Evolutionary conservation across 2,113 vertebrate genomes (phyloP).

Genomic region (Dendropsophus ebraccatus): DNA sequence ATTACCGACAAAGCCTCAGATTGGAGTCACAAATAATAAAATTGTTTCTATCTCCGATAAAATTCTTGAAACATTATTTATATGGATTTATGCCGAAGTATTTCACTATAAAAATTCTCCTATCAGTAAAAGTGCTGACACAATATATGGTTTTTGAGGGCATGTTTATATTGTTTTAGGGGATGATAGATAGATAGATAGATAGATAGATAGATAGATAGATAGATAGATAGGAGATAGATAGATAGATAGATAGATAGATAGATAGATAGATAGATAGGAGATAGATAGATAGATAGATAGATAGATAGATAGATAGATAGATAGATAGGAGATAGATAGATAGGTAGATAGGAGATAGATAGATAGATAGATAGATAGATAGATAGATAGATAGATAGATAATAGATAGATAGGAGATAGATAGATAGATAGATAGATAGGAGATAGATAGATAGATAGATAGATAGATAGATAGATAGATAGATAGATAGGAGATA

Average conservation of each 20-base stretch:
- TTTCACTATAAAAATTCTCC: conserved; percentile 20
- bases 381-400: too few relatives aligned
- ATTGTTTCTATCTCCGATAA: conserved; percentile 4
- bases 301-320: conserved; percentile 6
- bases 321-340: neutral
- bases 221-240: neutral
- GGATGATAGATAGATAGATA: neutral
- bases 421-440: neutral
- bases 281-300: neutral
- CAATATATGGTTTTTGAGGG: too few relatives aligned
- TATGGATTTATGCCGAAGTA: neutral
- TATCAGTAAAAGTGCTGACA: neutral
- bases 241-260: conserved; percentile 10
- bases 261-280: neutral
- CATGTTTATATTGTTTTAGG: neutral
- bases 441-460: neutral
- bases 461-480: conserved; percentile 2
- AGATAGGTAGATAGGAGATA: conserved; percentile 1
- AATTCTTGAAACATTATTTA: conserved; percentile 9
- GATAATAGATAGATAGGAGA: too few relatives aligned
- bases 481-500: neutral
- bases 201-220: conserved; percentile 11
- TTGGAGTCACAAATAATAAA: conserved; percentile 10
- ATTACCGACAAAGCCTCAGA: neutral
- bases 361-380: conserved; percentile 10